A percentile compares a stretch with the other conserved stretches of the same genome.
These are phyloP conservation scores for Lepus europaeus DNA, from an alignment of 2,113 vertebrate species.

Conservation along the genomic window DNA sequence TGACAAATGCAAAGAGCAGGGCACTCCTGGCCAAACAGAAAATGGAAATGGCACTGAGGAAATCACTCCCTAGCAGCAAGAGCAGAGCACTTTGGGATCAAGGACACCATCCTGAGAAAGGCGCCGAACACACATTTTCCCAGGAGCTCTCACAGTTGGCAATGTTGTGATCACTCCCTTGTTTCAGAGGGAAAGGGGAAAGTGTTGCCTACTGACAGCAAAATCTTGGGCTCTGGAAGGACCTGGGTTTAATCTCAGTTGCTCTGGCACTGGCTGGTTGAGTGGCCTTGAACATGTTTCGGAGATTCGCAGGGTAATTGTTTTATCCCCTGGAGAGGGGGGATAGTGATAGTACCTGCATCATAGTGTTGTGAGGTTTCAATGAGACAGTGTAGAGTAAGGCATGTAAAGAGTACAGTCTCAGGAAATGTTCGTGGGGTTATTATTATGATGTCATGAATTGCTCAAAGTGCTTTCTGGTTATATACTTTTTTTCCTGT, in stretches of 20 bases:
- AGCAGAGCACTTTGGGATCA: background rate
- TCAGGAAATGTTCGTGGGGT: background rate
- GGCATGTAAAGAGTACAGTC: background rate
- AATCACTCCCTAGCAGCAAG: background rate
- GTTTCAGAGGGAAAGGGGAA: background rate
- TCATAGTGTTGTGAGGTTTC: background rate
- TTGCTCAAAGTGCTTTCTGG: background rate
- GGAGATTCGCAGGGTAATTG: background rate
- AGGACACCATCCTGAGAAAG: background rate
- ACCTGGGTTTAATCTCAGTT: background rate
- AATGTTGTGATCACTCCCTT: background rate
- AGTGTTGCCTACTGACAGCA: background rate
- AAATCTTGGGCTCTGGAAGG: background rate
- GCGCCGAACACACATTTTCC: background rate
- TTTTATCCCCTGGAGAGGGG: conserved; percentile 8
- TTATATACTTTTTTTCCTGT: background rate
- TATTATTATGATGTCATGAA: background rate
- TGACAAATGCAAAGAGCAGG: conserved; percentile 1
- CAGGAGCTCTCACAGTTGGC: background rate
- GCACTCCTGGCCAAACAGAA: background rate
- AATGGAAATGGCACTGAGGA: background rate
- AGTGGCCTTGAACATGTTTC: background rate
- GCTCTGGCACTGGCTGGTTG: background rate
- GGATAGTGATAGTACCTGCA: background rate
- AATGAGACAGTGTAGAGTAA: background rate